These are phyloP conservation scores for Chiloscyllium punctatum DNA, from an alignment of 2,797 vertebrate genomes.

Conservation along the genomic window DNA sequence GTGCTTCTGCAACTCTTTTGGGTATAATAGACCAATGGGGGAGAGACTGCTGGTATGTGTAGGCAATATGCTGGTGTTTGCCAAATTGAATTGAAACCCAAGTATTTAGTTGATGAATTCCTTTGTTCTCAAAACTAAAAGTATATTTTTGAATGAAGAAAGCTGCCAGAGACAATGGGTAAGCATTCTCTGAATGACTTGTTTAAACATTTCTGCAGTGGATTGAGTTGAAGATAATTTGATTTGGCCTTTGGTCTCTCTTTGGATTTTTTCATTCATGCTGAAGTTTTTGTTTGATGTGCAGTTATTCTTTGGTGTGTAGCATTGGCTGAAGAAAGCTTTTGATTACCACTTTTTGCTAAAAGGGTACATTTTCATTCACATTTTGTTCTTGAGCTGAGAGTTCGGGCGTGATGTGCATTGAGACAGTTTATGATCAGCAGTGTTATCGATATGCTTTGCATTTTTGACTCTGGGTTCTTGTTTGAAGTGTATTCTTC, in stretches of 20 bases:
- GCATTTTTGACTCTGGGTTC: not conserved
- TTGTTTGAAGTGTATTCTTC: not conserved
- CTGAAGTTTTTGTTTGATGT: not conserved
- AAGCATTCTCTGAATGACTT: slow-evolving; percentile 32
- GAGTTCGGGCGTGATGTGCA: not conserved
- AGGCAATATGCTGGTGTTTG: slow-evolving; percentile 51
- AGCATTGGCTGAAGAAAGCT: not conserved
- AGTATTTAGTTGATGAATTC: slow-evolving; percentile 7
- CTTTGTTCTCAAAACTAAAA: not conserved
- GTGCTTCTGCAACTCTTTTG: slow-evolving; percentile 47
- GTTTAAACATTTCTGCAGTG: not conserved
- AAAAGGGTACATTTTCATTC: not conserved
- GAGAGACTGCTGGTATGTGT: slow-evolving; percentile 52
- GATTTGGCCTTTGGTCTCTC: not conserved
- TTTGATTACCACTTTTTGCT: not conserved
- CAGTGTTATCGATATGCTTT: not conserved
- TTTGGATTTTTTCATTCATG: slow-evolving; percentile 28
- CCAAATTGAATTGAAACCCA: slow-evolving; percentile 41
- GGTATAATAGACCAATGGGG: slow-evolving; percentile 50
- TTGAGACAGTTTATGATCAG: not conserved
- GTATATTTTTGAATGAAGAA: slow-evolving; percentile 6
- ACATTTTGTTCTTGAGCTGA: not conserved
- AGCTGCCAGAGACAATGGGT: not conserved
- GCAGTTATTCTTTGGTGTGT: not conserved
- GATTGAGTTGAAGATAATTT: not conserved